Percentiles rank a stretch among this genome's conserved stretches.
Evolutionary conservation across 2,797 vertebrate genomes (phyloP).

Genomic region (Girardinus metallicus): DNA sequence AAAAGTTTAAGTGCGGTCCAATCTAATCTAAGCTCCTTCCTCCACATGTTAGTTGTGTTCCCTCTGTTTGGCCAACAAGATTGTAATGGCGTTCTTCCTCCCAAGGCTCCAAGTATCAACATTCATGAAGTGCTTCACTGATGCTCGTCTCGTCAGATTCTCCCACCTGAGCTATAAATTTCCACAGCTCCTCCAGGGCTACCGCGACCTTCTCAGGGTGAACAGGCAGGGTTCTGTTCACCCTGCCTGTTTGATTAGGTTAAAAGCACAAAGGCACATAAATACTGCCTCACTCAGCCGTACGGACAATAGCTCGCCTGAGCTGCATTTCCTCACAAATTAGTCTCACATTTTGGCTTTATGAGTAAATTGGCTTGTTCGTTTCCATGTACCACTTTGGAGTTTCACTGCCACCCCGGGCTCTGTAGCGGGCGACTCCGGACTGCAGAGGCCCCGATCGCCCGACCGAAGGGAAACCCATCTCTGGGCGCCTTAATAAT

Average conservation of each 20-base stretch:
- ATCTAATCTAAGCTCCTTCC: background rate
- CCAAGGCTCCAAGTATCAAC: too few relatives aligned
- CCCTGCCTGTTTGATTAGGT: background rate
- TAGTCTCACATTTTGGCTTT: background rate
- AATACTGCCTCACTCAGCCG: background rate
- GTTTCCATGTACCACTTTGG: background rate
- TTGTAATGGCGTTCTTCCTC: background rate
- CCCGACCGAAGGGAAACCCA: conserved; percentile 54
- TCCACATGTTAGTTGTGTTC: background rate
- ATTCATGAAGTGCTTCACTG: background rate
- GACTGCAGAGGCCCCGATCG: conserved; percentile 49
- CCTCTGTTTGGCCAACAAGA: too few relatives aligned
- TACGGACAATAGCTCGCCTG: background rate
- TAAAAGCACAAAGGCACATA: background rate
- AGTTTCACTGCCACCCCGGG: conserved; percentile 35
- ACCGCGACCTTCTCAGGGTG: background rate
- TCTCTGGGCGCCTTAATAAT: conserved; percentile 80
- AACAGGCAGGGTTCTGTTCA: background rate
- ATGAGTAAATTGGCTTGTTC: background rate
- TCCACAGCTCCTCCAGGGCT: background rate
- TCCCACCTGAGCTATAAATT: background rate
- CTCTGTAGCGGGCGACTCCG: conserved; percentile 43
- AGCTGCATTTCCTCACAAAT: background rate
- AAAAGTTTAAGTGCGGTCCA: background rate
- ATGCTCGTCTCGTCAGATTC: background rate